These are phyloP conservation scores for Melangyna quadrimaculata DNA, from an alignment of 2,888 invertebrate species.

Conservation along the genomic window DNA sequence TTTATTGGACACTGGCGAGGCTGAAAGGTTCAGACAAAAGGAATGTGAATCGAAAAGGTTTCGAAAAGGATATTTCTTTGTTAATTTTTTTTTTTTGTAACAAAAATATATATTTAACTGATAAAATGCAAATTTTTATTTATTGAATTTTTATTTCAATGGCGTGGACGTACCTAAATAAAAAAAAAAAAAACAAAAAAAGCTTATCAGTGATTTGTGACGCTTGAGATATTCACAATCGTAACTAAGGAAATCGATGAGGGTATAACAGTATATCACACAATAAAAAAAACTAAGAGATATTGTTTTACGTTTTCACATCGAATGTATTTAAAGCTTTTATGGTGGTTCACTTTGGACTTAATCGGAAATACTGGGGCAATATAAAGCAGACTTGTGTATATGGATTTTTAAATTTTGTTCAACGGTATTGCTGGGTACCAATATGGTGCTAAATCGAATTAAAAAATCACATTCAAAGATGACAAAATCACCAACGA, in stretches of 20 bases:
- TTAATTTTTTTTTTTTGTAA: not conserved
- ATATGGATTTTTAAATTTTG: too few relatives aligned
- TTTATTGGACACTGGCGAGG: constrained; percentile 43
- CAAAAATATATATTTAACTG: constrained; percentile 33
- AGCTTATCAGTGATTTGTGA: constrained; percentile 67
- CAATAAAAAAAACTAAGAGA: not conserved
- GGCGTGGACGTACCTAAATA: constrained; percentile 11
- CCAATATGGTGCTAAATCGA: too few relatives aligned
- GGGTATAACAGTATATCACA: constrained; percentile 39
- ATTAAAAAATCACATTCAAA: too few relatives aligned
- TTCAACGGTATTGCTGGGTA: too few relatives aligned
- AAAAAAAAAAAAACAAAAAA: too few relatives aligned
- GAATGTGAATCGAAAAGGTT: constrained; percentile 27
- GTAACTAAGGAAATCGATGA: constrained; percentile 4
- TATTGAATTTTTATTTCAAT: constrained; percentile 31
- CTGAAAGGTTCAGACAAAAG: constrained; percentile 26
- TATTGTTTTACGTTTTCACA: not conserved
- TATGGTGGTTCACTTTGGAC: constrained; percentile 12
- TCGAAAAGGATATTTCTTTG: constrained; percentile 46
- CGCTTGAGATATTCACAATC: constrained; percentile 8
- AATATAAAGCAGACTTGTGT: too few relatives aligned
- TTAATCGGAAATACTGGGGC: not conserved
- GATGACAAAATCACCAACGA: too few relatives aligned
- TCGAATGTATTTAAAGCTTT: not conserved
- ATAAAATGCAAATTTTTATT: constrained; percentile 69